These are phyloP conservation scores for Drosophila tani DNA, from an alignment of 1,140 invertebrate species.

Conservation along the genomic window DNA sequence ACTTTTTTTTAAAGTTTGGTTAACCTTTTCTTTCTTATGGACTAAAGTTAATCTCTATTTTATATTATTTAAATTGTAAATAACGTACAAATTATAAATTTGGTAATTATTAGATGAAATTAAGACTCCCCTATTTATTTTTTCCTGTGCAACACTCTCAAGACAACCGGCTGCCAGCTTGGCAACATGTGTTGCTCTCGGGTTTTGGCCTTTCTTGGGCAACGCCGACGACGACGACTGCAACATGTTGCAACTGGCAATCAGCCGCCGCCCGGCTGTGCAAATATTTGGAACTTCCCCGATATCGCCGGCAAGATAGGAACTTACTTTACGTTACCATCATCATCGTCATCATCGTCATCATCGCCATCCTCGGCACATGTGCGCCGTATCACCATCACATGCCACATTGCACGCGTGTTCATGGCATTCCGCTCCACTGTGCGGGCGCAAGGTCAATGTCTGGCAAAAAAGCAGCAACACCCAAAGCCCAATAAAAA, in stretches of 20 bases:
- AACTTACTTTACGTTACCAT: slow-evolving; percentile 33
- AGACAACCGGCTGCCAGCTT: slow-evolving; percentile 38
- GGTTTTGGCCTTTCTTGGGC: slow-evolving; percentile 46
- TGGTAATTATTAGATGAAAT: not conserved
- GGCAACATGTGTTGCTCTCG: slow-evolving; percentile 69
- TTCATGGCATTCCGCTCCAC: slow-evolving; percentile 52
- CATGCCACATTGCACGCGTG: slow-evolving; percentile 1
- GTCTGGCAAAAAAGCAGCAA: slow-evolving; percentile 53
- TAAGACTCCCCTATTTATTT: not conserved
- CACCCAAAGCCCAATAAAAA: slow-evolving; percentile 5
- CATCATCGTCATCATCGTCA: slow-evolving; percentile 3
- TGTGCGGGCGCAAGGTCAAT: slow-evolving; percentile 77
- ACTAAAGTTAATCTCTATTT: too few species aligned
- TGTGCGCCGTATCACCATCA: slow-evolving; percentile 17
- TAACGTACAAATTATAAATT: too few species aligned
- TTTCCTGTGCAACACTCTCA: not conserved
- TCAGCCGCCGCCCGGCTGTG: slow-evolving; percentile 27
- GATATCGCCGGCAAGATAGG: slow-evolving; percentile 29
- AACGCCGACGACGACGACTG: not conserved
- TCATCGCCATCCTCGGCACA: not conserved
- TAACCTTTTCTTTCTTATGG: not conserved
- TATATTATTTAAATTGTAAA: not conserved
- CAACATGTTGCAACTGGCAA: slow-evolving; percentile 70
- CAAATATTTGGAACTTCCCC: slow-evolving; percentile 59
- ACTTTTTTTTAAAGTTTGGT: not conserved